Evolutionary conservation across 2,888 invertebrate species (phyloP).

Genomic region (Heliothis peltigera): DNA sequence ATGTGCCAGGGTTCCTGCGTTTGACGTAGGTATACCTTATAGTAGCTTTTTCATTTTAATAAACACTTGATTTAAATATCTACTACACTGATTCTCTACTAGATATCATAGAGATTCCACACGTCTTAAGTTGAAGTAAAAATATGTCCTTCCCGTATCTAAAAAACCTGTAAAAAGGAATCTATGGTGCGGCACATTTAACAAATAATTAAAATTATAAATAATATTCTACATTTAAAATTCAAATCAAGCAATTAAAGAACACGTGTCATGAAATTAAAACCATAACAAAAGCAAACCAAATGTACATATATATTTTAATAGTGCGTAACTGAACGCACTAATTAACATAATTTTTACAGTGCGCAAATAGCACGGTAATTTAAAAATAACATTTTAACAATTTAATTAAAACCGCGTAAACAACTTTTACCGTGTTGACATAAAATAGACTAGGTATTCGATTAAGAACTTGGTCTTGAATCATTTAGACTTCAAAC

Average conservation of each 20-base stretch:
- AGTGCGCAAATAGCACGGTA: conserved; percentile 9
- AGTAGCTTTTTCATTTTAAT: too few species aligned
- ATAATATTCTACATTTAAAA: background rate
- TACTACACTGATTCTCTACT: too few species aligned
- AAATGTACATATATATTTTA: conserved; percentile 15
- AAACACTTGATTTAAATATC: too few species aligned
- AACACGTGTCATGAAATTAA: conserved; percentile 23
- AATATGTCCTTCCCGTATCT: background rate
- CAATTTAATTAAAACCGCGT: background rate
- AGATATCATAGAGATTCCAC: background rate
- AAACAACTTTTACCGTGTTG: background rate
- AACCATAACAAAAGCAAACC: conserved; percentile 7
- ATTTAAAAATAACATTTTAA: background rate
- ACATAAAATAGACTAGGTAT: background rate
- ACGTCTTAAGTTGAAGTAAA: background rate
- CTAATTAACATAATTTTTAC: conserved; percentile 25
- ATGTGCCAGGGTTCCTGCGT: too few species aligned
- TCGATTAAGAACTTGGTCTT: background rate
- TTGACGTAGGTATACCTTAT: too few species aligned
- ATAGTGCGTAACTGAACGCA: conserved; percentile 30
- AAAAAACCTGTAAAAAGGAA: background rate
- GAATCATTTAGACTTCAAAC: too few species aligned
- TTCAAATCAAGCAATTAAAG: conserved; percentile 1
- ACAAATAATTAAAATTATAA: too few species aligned
- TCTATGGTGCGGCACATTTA: too few species aligned